Base-by-base conservation (phyloP, 2,888 invertebrate genomes). In the Nemapogon koenigi region DNA sequence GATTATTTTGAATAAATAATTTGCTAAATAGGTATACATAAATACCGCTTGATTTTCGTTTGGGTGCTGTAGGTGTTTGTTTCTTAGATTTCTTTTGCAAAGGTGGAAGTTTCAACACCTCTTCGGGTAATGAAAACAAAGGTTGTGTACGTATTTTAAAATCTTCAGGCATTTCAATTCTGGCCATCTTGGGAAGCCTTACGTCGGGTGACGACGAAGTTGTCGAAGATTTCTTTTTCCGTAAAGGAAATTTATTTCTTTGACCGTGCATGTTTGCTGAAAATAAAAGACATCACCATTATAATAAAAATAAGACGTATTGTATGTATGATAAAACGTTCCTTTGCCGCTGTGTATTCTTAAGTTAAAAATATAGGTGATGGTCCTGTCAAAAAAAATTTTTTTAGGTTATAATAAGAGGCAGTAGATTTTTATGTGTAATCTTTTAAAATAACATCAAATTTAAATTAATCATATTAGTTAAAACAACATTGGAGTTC, bases 61-160 rank as follows among this genome's bases (percentile, higher is more conserved):
- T 57, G 10, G 53, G 53, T 17, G 45, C 51, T 15, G 52, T 49
- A 46, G 56, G 64, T n/a, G 59, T 51, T 33, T 31, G 15, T 16
- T 58, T 53, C 49, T 64, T 62, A 36, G 52, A 44, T 50, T 62
- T 71, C 14, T 56, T 52, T 36, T 55, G 60, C 16, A 70, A 62
- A 19, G 69, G 59, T 17, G 78, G 76, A 42, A 83, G 60, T 46
- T 76, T 72, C 16, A 81, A 55, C 38, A 88, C 62, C 59, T 86
- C 81, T 33, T 85, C 82, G 0, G 88, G 87, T 37, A 89, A 56
- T 2, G 84, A 81, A 61, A 86, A 85, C 39, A 86, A 51, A 1
- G 84, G 82, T 37, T 80, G 70, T 14, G 83, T 76, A 43, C 79
- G 61, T 41, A 82, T 72, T 57, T 82, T 79, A 46, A 81, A 83